Conservation (phyloP, 2,888 invertebrate genomes). For the Mechanitis messenoides region DNA sequence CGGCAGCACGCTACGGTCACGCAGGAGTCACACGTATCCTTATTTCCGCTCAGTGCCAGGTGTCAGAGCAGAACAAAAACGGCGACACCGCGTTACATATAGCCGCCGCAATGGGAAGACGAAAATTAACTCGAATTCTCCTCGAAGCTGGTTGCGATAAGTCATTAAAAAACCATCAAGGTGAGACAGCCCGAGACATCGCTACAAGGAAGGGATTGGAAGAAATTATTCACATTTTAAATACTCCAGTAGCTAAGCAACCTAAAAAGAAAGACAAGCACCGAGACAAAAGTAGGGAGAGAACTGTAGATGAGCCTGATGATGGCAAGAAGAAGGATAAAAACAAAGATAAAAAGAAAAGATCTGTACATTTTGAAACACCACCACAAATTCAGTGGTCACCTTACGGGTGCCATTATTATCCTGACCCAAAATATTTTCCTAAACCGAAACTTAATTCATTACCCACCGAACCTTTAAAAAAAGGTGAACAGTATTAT, state of each 20-base stretch:
- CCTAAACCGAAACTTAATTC: conserved; percentile 91
- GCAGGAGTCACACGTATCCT: conserved; percentile 96
- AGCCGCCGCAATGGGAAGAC: conserved; percentile 93
- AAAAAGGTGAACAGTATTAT: conserved; percentile 94
- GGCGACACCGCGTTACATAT: conserved; percentile 97
- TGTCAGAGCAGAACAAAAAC: conserved; percentile 95
- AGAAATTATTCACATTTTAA: conserved; percentile 88
- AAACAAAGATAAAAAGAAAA: conserved; percentile 67
- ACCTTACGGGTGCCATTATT: conserved; percentile 94
- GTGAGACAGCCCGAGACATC: conserved; percentile 93
- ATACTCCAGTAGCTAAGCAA: conserved; percentile 72
- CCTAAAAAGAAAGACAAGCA: conserved; percentile 59
- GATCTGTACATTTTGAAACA: conserved; percentile 72
- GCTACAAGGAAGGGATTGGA: conserved; percentile 89
- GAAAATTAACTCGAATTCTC: conserved; percentile 93
- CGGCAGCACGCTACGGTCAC: conserved; percentile 96
- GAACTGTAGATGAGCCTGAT: conserved; percentile 74
- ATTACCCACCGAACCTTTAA: conserved; percentile 89
- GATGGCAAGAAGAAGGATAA: conserved; percentile 63
- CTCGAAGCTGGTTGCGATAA: conserved; percentile 89
- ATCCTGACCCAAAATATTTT: conserved; percentile 89
- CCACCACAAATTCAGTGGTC: conserved; percentile 82
- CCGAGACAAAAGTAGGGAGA: conserved; percentile 72
- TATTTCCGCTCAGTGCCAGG: conserved; percentile 90
- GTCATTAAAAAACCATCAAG: conserved; percentile 85